Evolutionary conservation across 2,797 vertebrate genomes (phyloP).

Genomic region (Melopsittacus undulatus): DNA sequence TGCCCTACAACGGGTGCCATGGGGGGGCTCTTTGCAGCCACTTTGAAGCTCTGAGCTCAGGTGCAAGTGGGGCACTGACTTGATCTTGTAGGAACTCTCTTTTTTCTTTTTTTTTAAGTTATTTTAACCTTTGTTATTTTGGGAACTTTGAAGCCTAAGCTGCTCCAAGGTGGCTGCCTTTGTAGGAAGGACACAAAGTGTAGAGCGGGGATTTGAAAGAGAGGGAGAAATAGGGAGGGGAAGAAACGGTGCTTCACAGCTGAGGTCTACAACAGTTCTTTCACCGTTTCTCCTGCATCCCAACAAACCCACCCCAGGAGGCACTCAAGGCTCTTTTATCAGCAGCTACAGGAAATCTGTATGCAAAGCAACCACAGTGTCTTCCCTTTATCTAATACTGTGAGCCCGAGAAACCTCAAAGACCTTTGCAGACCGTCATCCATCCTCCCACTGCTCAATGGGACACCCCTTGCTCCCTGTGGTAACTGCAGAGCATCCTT

Average conservation of each 20-base stretch:
- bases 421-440: not conserved
- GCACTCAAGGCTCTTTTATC: not conserved
- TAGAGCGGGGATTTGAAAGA: constrained; percentile 3
- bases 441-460: fast-evolving
- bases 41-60: not conserved
- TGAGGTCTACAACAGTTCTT: not conserved
- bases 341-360: fast-evolving
- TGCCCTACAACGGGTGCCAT: fast-evolving
- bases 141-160: constrained; percentile 67
- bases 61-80: constrained; percentile 11
- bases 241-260: not conserved
- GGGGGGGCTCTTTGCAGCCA: not conserved
- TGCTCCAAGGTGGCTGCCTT: constrained; percentile 53
- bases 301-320: not conserved
- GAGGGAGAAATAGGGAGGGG: not conserved
- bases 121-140: constrained; percentile 67
- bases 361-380: fast-evolving
- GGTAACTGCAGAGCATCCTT: not conserved
- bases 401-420: not conserved
- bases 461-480: not conserved
- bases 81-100: not conserved
- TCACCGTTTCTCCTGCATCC: not conserved
- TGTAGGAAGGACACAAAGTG: constrained; percentile 34
- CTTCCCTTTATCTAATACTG: not conserved
- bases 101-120: not conserved